Conservation (phyloP, 2,797 vertebrate species). For the Synaphobranchus kaupii region DNA sequence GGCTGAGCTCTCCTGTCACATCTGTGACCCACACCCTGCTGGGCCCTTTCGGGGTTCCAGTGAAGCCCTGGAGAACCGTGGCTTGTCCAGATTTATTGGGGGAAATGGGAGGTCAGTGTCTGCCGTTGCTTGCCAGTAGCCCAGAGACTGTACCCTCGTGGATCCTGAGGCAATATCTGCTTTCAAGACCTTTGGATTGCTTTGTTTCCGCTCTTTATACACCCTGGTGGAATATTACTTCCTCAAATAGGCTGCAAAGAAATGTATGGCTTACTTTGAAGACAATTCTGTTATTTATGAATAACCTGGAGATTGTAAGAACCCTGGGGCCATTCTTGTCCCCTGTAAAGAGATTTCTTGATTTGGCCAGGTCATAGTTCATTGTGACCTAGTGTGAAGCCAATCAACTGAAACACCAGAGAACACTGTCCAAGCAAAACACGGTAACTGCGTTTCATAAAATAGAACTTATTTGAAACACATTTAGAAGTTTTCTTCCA, state of each 20-base stretch:
- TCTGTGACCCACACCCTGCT: conserved; percentile 42
- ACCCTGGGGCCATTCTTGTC: background rate
- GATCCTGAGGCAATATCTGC: conserved; percentile 7
- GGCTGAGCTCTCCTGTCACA: conserved; percentile 37
- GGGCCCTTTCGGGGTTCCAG: conserved; percentile 45
- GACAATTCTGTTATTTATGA: background rate
- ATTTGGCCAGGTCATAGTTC: conserved; percentile 39
- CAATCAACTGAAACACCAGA: conserved; percentile 57
- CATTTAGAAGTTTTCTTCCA: conserved; percentile 25
- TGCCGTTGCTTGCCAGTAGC: conserved; percentile 69
- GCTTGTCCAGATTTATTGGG: conserved; percentile 68
- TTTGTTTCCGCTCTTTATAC: conserved; percentile 41
- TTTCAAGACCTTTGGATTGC: conserved; percentile 54
- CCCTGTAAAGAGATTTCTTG: conserved; percentile 48
- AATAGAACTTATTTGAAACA: conserved; percentile 41
- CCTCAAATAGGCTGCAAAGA: conserved; percentile 46
- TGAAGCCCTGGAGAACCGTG: conserved; percentile 63
- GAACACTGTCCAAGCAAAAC: conserved; percentile 52
- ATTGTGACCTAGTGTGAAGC: conserved; percentile 56
- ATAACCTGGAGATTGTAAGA: background rate
- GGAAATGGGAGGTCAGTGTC: conserved; percentile 71
- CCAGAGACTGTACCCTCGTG: conserved; percentile 45
- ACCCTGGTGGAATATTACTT: conserved; percentile 43
- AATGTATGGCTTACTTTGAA: background rate
- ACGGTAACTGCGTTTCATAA: conserved; percentile 41